Percentiles rank a stretch among this genome's conserved stretches.
These are phyloP conservation scores for Drosophila mettleri DNA, from an alignment of 2,888 invertebrate genomes.

Conservation along the genomic window DNA sequence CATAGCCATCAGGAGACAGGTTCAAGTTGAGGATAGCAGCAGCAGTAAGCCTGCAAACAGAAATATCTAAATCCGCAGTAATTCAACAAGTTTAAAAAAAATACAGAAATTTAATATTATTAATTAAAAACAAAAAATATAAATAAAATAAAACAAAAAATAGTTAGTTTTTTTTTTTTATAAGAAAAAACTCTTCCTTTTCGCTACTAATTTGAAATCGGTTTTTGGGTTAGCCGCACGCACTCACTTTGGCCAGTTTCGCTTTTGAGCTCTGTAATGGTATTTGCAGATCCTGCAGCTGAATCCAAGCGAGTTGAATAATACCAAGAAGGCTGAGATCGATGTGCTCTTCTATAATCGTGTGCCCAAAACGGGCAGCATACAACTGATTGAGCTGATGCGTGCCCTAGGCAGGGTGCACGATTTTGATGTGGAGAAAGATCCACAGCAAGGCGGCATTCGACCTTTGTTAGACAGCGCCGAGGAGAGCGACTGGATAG, in stretches of 20 bases:
- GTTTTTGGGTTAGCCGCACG: slow-evolving; percentile 35
- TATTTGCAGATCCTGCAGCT: slow-evolving; percentile 86
- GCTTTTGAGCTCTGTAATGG: not conserved
- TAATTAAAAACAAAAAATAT: too few species aligned
- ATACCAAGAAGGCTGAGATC: slow-evolving; percentile 90
- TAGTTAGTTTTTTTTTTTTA: not conserved
- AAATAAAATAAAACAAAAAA: not conserved
- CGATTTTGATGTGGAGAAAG: slow-evolving; percentile 74
- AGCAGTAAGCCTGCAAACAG: too few species aligned
- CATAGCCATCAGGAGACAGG: slow-evolving; percentile 69
- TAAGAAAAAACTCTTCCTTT: slow-evolving; percentile 34
- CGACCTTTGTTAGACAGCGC: slow-evolving; percentile 54
- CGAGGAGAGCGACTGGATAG: slow-evolving; percentile 71
- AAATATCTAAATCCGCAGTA: too few species aligned
- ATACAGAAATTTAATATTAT: slow-evolving; percentile 9
- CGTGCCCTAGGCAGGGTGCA: slow-evolving; percentile 74
- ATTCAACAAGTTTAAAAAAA: slow-evolving; percentile 1
- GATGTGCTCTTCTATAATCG: slow-evolving; percentile 89
- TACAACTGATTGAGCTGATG: slow-evolving; percentile 80
- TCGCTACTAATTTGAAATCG: slow-evolving; percentile 60
- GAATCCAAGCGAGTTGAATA: slow-evolving; percentile 90
- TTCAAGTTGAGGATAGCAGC: slow-evolving; percentile 1
- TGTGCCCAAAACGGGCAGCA: slow-evolving; percentile 83
- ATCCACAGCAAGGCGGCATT: slow-evolving; percentile 79
- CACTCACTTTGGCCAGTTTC: slow-evolving; percentile 7